Base-by-base conservation (phyloP, 2,888 invertebrate genomes). In the Biston betularia region DNA sequence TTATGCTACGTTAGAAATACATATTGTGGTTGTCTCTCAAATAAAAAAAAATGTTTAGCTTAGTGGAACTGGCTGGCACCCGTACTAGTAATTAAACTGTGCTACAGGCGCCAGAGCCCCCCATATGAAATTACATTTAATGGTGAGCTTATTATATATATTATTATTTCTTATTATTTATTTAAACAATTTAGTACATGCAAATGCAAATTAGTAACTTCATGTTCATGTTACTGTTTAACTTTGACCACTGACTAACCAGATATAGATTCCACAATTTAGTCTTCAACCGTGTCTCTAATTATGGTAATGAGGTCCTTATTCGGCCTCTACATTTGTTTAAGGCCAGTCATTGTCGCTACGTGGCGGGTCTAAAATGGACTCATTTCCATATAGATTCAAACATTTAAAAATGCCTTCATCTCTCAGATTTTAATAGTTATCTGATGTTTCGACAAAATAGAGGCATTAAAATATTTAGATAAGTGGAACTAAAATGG, bases 321-420 rank as follows among this genome's bases (percentile, higher is more conserved):
- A 72, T 72, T 74, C 67, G 71, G 69, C 62, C 57, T 60, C 69
- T 74, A 70, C 70, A 74, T 73, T 75, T 73, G 71, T 70, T 68
- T 68, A 62, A 65, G 58, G 62, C 64, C 53, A 44, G 34, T 64
- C 69, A 71, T 75, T 71, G 74, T 74, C 63, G 70, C 67, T 63
- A 52, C 63, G 70, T 66, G 72, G 72, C 68, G 62, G 63, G 73
- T 74, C 70, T 72, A 72, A 75, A 70, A 72, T 46, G 53, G 63
- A 64, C 53, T 69, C 76, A 84, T 84, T 84, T 80, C 76, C 81
- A 79, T 82, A 81, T 82, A 81, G 73, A 82, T 78, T 79, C 72
- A 40, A 44, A 54, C 42, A 54, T 54, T 54, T 53, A 42, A 75
- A 79, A 81, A 76, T 65, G 71, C 72, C 71, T 79, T 70, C 81